phyloP scores from a whole-genome alignment of 1,140 invertebrate species.

The Drosophila mayri region DNA sequence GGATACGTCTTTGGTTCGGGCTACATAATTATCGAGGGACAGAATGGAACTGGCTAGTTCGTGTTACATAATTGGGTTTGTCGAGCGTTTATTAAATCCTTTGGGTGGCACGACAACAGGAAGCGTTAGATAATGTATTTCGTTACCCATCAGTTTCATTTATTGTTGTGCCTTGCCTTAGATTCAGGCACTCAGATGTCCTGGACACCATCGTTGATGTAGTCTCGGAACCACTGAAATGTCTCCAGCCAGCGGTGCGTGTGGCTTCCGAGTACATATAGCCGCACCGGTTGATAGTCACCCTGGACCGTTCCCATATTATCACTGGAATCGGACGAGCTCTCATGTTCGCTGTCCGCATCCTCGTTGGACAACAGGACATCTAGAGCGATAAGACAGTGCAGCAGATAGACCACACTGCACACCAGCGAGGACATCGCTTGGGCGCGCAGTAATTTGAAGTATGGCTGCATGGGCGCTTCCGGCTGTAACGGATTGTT shows the following conservation, averaged over 20 bases:
- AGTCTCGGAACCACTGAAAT: constrained; percentile 47
- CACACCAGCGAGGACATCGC: constrained; percentile 22
- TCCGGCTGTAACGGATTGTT: neutral
- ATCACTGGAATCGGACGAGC: neutral
- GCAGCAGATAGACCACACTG: constrained; percentile 46
- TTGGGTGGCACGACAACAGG: neutral
- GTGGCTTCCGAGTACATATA: constrained; percentile 37
- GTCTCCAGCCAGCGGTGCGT: constrained; percentile 23
- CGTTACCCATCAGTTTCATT: neutral
- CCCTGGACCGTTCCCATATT: neutral
- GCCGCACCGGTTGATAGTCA: constrained; percentile 46
- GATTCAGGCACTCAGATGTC: neutral
- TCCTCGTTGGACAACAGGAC: constrained; percentile 40
- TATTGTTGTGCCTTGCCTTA: neutral
- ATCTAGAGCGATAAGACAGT: constrained; percentile 49
- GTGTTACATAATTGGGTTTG: neutral
- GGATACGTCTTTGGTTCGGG: constrained; percentile 3
- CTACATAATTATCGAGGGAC: constrained; percentile 4
- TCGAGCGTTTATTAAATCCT: neutral
- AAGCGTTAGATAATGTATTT: neutral
- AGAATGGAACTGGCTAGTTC: neutral
- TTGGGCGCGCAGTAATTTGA: constrained; percentile 28
- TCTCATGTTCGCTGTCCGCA: neutral
- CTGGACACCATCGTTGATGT: neutral
- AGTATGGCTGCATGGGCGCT: constrained; percentile 41